Conservation (phyloP, 1,140 invertebrate species). For the Delia radicum region DNA sequence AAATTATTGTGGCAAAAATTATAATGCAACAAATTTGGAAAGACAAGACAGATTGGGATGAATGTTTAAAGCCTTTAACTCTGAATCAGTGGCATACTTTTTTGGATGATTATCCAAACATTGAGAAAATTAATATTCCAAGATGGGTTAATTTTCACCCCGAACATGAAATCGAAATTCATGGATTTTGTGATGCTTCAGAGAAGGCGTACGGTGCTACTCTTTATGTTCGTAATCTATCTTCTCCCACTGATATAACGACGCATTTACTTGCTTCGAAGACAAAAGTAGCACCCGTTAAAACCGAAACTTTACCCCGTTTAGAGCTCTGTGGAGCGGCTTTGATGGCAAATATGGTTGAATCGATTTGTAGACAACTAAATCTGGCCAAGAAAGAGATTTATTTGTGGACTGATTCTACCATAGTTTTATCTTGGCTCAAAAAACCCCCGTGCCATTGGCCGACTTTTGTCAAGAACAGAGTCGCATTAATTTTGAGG, state of each 20-base stretch:
- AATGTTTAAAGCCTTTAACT: too few species aligned
- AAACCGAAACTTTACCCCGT: conserved; percentile 32
- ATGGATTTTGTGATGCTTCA: conserved; percentile 44
- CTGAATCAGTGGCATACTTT: too few species aligned
- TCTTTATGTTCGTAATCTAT: conserved; percentile 36
- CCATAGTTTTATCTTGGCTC: conserved; percentile 29
- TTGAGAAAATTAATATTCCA: conserved; percentile 24
- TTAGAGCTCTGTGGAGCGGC: conserved; percentile 33
- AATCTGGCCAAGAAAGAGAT: neutral
- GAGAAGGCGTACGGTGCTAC: conserved; percentile 38
- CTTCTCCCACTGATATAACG: too few species aligned
- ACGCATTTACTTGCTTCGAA: conserved; percentile 28
- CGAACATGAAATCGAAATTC: conserved; percentile 28
- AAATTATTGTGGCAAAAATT: too few species aligned
- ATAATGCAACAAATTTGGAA: too few species aligned
- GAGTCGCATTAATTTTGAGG: too few species aligned
- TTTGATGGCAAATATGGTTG: too few species aligned
- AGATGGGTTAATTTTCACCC: conserved; percentile 29
- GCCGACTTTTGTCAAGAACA: conserved; percentile 44
- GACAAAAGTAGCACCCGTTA: conserved; percentile 32
- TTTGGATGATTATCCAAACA: too few species aligned
- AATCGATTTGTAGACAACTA: conserved; percentile 12
- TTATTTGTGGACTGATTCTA: conserved; percentile 27
- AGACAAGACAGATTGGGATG: too few species aligned
- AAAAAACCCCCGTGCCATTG: conserved; percentile 16